These are phyloP conservation scores for Geopemphigus sp. DNA, from an alignment of 1,140 invertebrate genomes.

Conservation along the genomic window DNA sequence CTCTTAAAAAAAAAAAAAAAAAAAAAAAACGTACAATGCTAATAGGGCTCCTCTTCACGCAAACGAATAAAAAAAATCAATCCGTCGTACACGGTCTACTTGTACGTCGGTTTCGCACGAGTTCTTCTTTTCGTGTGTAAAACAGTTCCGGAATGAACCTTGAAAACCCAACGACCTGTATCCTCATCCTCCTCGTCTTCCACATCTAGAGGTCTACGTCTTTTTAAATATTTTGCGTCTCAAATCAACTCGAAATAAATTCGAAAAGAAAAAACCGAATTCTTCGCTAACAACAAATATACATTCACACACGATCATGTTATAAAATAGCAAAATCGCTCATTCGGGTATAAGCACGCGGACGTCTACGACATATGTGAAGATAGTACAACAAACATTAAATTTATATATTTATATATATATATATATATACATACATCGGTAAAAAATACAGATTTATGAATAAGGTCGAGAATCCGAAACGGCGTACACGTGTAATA, in stretches of 20 bases:
- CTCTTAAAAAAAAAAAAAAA: slow-evolving; percentile 13
- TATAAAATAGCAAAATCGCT: no score
- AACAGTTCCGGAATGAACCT: slow-evolving; percentile 2
- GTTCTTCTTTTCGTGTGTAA: background rate
- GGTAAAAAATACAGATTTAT: slow-evolving; percentile 11
- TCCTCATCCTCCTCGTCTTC: no score
- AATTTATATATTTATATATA: no score
- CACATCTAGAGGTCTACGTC: slow-evolving; percentile 8
- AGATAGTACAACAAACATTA: no score
- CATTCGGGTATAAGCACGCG: no score
- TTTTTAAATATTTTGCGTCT: background rate
- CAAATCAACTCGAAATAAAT: no score
- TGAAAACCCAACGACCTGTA: slow-evolving; percentile 34
- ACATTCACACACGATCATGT: no score
- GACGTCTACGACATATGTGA: no score
- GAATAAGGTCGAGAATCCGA: background rate
- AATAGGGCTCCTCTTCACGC: background rate
- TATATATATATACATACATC: no score
- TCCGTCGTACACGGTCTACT: slow-evolving; percentile 27
- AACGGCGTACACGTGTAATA: background rate
- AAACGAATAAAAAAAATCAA: slow-evolving; percentile 32
- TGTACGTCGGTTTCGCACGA: slow-evolving; percentile 24
- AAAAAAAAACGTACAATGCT: background rate
- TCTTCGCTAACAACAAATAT: no score
- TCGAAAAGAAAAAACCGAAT: no score